Evolutionary conservation across 2,797 vertebrate genomes (phyloP).

Genomic region (Microctenopoma stevenorrisi): DNA sequence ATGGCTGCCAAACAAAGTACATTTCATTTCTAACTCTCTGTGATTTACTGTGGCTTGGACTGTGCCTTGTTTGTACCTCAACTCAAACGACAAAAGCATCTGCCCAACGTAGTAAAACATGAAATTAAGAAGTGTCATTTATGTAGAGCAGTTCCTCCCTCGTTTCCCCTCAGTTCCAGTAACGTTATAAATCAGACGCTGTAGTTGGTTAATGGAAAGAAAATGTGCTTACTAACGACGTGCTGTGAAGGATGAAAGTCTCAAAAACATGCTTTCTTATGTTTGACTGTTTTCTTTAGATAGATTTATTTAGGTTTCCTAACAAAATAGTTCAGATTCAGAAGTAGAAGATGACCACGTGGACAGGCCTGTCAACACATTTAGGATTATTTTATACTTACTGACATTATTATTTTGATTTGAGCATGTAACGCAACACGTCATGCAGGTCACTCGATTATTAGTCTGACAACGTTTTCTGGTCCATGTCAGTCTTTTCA

Average conservation of each 20-base stretch:
- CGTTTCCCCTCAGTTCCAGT: conserved; percentile 44
- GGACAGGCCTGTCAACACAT: too few relatives aligned
- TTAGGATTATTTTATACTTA: too few relatives aligned
- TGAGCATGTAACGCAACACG: too few relatives aligned
- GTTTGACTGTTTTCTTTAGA: too few relatives aligned
- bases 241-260: not conserved
- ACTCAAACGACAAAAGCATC: not conserved
- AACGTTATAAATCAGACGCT: conserved; percentile 7
- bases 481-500: too few relatives aligned
- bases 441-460: too few relatives aligned
- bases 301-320: too few relatives aligned
- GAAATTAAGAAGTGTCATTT: conserved; percentile 37
- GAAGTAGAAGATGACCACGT: too few relatives aligned
- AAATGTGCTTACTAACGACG: not conserved
- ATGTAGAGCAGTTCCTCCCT: conserved; percentile 19
- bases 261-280: too few relatives aligned
- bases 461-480: too few relatives aligned
- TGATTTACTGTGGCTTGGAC: conserved; percentile 31
- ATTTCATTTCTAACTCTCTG: conserved; percentile 8
- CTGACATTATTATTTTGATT: too few relatives aligned
- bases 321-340: too few relatives aligned
- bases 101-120: conserved; percentile 36
- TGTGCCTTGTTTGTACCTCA: conserved; percentile 18
- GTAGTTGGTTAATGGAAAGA: not conserved
- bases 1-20: conserved; percentile 32